Evolutionary conservation across 2,888 invertebrate species (phyloP), one percentile per base, ranked within the genome.

Genomic region (Andrena fulva): DNA sequence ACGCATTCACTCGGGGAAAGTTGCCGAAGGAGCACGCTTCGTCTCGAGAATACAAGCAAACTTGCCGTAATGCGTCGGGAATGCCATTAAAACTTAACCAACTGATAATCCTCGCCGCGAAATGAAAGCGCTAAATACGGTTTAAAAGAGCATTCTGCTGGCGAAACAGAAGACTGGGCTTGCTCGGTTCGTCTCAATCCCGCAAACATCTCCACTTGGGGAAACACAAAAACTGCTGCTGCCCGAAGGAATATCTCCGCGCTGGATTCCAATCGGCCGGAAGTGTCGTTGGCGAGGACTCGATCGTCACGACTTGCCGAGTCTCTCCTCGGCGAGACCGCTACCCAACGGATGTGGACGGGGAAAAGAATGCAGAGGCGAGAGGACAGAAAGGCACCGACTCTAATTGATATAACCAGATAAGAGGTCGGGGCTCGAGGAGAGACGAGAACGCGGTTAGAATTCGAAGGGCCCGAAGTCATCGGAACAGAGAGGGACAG

Each of bases 381-480:
- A 56, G 48, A 27, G 72, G 59, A 62, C 71, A 80, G 77, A 80
- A 75, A 77, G 78, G 69, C 64, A 70, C 78, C 82, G 82, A 68
- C 78, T 72, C 80, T 89, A 88, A 88, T 88, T 88, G 88, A 88
- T 89, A 87, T 79, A 82, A 84, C 79, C 77, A 84, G 89, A 88
- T 88, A 89, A 88, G 81, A 78, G 73, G 16, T 35, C 52, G 64
- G 68, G 69, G 54, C 69, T 68, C 63, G 74, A 33, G 70, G 68
- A 75, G 33, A 59, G 76, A 73, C 60, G 82, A 76, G 82, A 80
- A 88, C 80, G 84, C 84, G 82, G 66, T 67, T 72, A 76, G 87
- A 88, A 87, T 88, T 85, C 80, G 85, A 82, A 82, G 76, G 76
- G 64, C 29, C 29, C 48, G 75, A 52, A 56, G 71, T 42, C 54